Percentiles rank a stretch among this genome's conserved stretches.
Evolutionary conservation across 2,797 vertebrate species (phyloP).

Genomic region (Bryconaethiops microstoma): DNA sequence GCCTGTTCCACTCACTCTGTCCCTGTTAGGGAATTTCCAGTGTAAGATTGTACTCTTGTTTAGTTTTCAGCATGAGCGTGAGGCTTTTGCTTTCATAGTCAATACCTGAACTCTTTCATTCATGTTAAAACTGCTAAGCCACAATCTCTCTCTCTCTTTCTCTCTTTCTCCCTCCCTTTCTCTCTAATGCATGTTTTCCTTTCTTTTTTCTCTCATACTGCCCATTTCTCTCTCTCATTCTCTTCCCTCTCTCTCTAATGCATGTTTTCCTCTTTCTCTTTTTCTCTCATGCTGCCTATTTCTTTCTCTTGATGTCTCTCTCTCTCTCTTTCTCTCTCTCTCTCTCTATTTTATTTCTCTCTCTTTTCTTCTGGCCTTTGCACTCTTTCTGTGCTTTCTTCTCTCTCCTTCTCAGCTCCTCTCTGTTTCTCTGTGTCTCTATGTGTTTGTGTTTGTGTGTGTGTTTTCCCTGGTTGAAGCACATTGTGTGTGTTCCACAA

Average conservation of each 20-base stretch:
- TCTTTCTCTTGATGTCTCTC: background rate
- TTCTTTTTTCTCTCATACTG: background rate
- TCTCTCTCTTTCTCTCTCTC: background rate
- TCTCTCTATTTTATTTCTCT: background rate
- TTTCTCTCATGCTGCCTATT: background rate
- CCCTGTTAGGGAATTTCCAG: no score
- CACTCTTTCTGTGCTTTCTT: background rate
- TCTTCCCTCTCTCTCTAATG: background rate
- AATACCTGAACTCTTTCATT: background rate
- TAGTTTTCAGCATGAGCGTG: no score
- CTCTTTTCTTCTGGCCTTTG: background rate
- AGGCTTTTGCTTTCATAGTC: no score
- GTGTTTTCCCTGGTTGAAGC: background rate
- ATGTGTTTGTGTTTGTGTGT: background rate
- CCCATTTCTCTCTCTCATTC: background rate
- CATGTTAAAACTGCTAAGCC: no score
- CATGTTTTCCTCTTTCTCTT: background rate
- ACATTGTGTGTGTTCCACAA: conserved; percentile 26
- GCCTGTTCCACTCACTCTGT: no score
- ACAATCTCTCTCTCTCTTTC: background rate
- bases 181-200: background rate
- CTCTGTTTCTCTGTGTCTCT: background rate
- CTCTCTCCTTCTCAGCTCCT: background rate
- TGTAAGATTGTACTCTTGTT: no score
- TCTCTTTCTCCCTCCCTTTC: background rate